Base-by-base conservation (phyloP, 2,888 invertebrate genomes). In the Listrodromus nycthemerus region DNA sequence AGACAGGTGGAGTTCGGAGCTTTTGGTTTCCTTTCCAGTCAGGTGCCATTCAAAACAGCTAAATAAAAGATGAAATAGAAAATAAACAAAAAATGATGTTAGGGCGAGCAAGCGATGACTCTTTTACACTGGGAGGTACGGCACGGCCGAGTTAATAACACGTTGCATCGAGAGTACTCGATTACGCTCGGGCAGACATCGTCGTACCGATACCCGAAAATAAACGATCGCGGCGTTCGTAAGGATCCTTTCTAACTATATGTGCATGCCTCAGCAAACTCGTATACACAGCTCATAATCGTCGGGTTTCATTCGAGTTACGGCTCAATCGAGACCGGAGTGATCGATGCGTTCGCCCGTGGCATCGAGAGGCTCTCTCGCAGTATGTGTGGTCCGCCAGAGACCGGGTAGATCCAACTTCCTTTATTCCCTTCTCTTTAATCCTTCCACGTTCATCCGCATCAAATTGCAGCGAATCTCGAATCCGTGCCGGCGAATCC, bases 81-180 rank as follows among this genome's bases (percentile, higher is more conserved):
- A 58, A 27, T 16, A 55, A 24, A 58, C 2, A 13, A 58, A 58
- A 1, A 61, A 27, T 30, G 10, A 24, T 55, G 55, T 21, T 55
- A 24, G 21, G 24, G 13, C 10, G 63, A 80, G 55, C n/a, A 50
- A 48, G 41, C 27, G 77, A 65, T 80, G 81, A 84, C 74, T 84
- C 81, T 65, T 75, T 80, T 80, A 85, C 74, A 67, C 63, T 81
- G 83, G 75, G 83, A 81, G 74, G 85, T 78, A 55, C 55, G 55
- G 76, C 80, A 55, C 67, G 78, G 67, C 71, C 30, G 82, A 76
- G 82, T 83, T 87, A 87, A 87, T 87, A 85, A 87, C 75, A 87
- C 86, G 86, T 87, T 87, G 61, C 66, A 82, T 30, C 81, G 55
- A 67, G 78, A 78, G 83, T 86, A 81, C 84, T 85, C 85, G 81